Conservation (phyloP, 2,113 vertebrate genomes). For the Ceratotherium simum region DNA sequence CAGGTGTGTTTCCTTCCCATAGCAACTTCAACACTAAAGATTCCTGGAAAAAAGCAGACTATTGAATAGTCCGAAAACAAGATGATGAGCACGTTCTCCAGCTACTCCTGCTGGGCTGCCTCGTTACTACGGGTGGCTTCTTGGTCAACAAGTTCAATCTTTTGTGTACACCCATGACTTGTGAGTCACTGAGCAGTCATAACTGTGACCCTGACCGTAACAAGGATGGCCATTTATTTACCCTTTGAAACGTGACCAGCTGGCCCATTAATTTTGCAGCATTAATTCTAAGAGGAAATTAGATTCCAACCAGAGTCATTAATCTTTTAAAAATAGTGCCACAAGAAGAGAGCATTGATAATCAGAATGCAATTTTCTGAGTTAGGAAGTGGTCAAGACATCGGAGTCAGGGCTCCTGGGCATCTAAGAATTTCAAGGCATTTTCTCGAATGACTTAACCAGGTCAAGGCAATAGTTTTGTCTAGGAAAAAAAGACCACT, state of each 20-base stretch:
- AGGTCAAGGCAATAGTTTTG: not conserved
- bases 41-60: not conserved
- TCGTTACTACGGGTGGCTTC: not conserved
- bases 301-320: constrained; percentile 69
- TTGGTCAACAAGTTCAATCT: not conserved
- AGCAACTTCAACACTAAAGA: not conserved
- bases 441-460: not conserved
- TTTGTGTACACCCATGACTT: not conserved
- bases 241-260: constrained; percentile 68
- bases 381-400: constrained; percentile 68
- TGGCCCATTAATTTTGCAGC: constrained; percentile 69
- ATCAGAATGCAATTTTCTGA: constrained; percentile 67
- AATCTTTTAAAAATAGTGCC: constrained; percentile 66
- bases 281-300: constrained; percentile 81
- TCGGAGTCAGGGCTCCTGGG: not conserved
- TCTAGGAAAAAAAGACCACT: constrained; percentile 19
- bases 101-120: not conserved
- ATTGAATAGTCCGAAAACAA: not conserved
- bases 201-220: constrained; percentile 27
- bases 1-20: not conserved
- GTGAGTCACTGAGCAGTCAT: constrained; percentile 67
- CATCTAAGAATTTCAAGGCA: not conserved
- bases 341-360: constrained; percentile 56
- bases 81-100: fast-evolving
- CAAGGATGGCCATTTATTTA: constrained; percentile 62